phyloP scores from a whole-genome alignment of 2,113 vertebrate species.

The Chiloscyllium plagiosum region DNA sequence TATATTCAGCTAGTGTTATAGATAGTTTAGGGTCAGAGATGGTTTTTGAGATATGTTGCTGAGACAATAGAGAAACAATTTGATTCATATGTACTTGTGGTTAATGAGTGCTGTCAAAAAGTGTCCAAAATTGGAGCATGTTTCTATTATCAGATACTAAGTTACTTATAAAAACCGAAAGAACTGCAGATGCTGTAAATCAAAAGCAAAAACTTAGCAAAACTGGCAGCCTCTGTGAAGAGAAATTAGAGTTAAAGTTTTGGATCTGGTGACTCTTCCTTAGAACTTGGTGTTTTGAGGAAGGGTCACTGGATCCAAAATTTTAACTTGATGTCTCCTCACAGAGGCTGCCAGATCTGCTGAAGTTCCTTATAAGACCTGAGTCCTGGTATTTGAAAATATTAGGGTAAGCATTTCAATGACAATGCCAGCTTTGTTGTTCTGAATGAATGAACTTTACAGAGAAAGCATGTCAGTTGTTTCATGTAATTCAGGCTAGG shows the following conservation, averaged over 20 bases:
- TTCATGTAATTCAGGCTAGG: neutral
- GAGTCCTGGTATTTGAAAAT: neutral
- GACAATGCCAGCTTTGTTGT: neutral
- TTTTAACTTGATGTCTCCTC: no score
- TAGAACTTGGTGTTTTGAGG: no score
- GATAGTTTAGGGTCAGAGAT: no score
- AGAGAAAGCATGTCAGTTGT: neutral
- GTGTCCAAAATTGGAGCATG: neutral
- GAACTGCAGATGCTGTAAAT: no score
- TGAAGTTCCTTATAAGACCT: neutral
- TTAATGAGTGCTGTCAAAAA: neutral
- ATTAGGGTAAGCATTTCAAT: neutral
- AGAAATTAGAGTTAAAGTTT: no score
- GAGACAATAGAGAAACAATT: neutral
- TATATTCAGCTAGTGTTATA: neutral
- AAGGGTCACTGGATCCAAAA: no score
- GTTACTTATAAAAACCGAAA: neutral
- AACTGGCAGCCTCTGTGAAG: no score
- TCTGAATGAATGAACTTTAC: neutral
- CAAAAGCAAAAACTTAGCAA: no score
- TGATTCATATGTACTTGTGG: neutral
- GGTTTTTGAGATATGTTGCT: neutral
- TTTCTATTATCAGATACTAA: neutral
- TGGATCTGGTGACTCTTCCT: no score
- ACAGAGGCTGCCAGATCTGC: no score